Conservation (phyloP, 2,888 invertebrate genomes). For the Pachycephus smyrnensis region DNA sequence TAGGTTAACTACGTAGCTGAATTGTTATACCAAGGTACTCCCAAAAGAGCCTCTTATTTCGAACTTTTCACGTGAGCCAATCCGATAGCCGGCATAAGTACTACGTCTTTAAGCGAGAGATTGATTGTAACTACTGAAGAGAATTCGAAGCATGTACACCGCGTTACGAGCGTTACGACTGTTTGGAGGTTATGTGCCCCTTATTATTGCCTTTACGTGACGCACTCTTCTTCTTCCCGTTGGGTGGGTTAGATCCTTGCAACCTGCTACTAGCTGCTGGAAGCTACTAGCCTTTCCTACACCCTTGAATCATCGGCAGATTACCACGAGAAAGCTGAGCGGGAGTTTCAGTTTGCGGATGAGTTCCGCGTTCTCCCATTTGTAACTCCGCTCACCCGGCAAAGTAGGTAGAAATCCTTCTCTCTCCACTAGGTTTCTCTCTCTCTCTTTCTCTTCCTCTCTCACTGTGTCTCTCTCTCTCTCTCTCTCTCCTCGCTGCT, state of each 20-base stretch:
- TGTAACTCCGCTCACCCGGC: slow-evolving; percentile 64
- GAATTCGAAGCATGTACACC: slow-evolving; percentile 36
- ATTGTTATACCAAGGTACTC: neutral
- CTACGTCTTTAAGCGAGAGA: slow-evolving; percentile 19
- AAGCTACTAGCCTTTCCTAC: neutral
- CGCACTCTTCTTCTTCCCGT: slow-evolving; percentile 10
- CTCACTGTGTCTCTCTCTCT: slow-evolving; percentile 25
- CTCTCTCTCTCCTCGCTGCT: slow-evolving; percentile 30
- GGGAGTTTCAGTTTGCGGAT: slow-evolving; percentile 57
- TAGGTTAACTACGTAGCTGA: neutral
- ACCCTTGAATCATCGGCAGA: slow-evolving; percentile 42
- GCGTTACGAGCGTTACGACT: slow-evolving; percentile 28
- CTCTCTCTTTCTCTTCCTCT: slow-evolving; percentile 36
- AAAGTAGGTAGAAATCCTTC: slow-evolving; percentile 61
- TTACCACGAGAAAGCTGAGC: slow-evolving; percentile 36
- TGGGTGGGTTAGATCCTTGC: neutral
- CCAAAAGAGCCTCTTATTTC: neutral
- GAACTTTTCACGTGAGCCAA: neutral
- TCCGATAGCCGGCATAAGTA: neutral
- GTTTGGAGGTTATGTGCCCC: slow-evolving; percentile 22
- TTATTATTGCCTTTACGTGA: slow-evolving; percentile 49
- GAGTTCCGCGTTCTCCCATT: slow-evolving; percentile 63
- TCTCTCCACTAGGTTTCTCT: slow-evolving; percentile 33
- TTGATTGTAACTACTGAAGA: slow-evolving; percentile 29
- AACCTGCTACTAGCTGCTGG: neutral